phyloP scores from a whole-genome alignment of 2,888 invertebrate genomes.

The Pseudococcus longispinus region DNA sequence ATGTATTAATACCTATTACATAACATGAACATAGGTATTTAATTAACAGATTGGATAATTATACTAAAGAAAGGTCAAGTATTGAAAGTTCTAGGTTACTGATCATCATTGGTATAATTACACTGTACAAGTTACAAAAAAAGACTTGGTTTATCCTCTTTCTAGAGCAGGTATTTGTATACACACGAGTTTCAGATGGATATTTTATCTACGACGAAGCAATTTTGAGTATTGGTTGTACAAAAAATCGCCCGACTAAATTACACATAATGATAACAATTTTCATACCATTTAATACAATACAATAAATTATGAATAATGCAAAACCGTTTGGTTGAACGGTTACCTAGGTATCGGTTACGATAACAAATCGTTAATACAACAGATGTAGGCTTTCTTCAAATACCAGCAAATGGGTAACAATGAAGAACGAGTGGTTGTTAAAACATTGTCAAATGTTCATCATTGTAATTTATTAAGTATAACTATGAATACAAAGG shows the following conservation, averaged over 20 bases:
- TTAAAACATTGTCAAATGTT: conserved; percentile 40
- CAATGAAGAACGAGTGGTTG: conserved; percentile 33
- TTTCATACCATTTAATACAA: conserved; percentile 36
- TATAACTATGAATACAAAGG: background rate
- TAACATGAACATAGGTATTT: too few species aligned
- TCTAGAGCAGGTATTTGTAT: too few species aligned
- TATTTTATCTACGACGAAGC: background rate
- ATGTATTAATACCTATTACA: too few species aligned
- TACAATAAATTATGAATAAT: conserved; percentile 54
- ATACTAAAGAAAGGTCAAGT: too few species aligned
- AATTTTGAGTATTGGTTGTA: background rate
- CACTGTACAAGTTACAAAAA: too few species aligned
- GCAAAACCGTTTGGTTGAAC: conserved; percentile 20
- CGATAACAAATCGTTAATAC: conserved; percentile 51
- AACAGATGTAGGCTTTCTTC: conserved; percentile 32
- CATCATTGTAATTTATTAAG: conserved; percentile 33
- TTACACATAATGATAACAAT: conserved; percentile 31
- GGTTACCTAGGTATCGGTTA: conserved; percentile 55
- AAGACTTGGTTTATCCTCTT: too few species aligned
- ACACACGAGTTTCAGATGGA: background rate
- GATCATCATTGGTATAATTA: too few species aligned
- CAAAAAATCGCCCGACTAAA: background rate
- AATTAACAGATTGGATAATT: too few species aligned
- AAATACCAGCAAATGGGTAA: conserved; percentile 1
- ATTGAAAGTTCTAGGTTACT: too few species aligned